A percentile compares a stretch with the other conserved stretches of the same genome.
Evolutionary conservation across 2,113 vertebrate genomes (phyloP).

Genomic region (Pollimyrus isidori): DNA sequence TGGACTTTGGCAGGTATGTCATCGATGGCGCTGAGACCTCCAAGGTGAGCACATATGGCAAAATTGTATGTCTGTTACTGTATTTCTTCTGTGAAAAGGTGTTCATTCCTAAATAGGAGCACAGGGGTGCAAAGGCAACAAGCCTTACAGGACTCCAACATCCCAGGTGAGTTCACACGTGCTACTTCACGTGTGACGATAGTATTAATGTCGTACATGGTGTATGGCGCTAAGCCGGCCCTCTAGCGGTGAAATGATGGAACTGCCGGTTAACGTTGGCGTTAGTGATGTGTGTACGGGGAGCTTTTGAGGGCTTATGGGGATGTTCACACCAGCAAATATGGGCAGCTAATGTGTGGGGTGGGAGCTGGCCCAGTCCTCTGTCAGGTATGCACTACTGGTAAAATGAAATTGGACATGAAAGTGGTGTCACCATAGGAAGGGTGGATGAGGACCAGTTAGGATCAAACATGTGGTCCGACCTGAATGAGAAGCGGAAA

Average conservation of each 20-base stretch:
- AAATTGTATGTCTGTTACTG: background rate
- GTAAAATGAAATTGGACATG: background rate
- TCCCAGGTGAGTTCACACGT: background rate
- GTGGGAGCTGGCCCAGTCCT: background rate
- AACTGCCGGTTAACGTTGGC: background rate
- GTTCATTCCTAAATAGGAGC: background rate
- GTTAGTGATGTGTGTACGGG: background rate
- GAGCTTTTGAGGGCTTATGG: background rate
- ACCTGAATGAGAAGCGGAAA: background rate
- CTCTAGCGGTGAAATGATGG: background rate
- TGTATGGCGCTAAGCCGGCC: background rate
- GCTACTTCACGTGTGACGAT: background rate
- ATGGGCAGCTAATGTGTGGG: background rate
- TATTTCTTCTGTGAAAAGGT: background rate
- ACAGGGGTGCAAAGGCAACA: background rate
- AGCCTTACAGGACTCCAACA: background rate
- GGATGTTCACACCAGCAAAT: background rate
- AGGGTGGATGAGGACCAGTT: background rate
- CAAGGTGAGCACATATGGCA: background rate
- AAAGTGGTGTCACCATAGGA: background rate
- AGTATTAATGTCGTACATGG: background rate
- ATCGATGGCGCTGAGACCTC: background rate
- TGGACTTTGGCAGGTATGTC: background rate
- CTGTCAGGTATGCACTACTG: background rate
- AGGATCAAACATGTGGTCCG: background rate